Base-by-base conservation (phyloP, 2,113 vertebrate species). In the Calonectris borealis region DNA sequence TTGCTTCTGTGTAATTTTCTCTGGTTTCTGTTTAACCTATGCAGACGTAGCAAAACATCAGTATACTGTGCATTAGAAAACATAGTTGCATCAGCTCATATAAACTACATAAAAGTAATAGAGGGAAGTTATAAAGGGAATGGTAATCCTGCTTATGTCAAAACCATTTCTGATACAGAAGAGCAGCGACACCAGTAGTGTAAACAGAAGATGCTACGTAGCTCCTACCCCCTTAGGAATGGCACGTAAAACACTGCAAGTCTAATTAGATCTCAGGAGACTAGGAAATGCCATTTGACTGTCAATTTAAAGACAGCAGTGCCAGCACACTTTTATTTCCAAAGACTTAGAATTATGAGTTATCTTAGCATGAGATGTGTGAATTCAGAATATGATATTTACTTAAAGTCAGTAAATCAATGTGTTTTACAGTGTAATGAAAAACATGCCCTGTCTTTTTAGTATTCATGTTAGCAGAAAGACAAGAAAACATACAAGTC, bases 211-310 rank as follows among this genome's bases (percentile, higher is more conserved):
- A 60, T 64, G 25, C 26, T 34, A 11, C 54, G 46, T 62, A 86
- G 52, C 12, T 75, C 44, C 40, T 20, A 64, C 38, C 16, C 79
- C 38, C 31, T 72, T 82, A 88, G 76, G 72, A 96, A 84, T 66
- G 46, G 3, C 70, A 72, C 0, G 3, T 81, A 79, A 95, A 92
- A 49, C 44, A 82, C 48, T 79, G 21, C 24, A 86, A 89, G 32
- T 65, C 90, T 96, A 96, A 94, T 95, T 97, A 90, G 90, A 73
- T 81, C 92, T 94, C 90, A 66, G 26, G 92, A 93, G 85, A 88
- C 17, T 55, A 89, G 46, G 64, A 94, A 86, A 57, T 34, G 54
- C 62, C 57, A 88, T 92, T 95, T 96, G 90, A 83, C 88, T 81
- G 66, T 73, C n/a, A 86, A 64, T 94, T 94, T 92, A 76, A 96